phyloP scores from a whole-genome alignment of 1,140 invertebrate genomes.

The Drosophila oshimai region DNA sequence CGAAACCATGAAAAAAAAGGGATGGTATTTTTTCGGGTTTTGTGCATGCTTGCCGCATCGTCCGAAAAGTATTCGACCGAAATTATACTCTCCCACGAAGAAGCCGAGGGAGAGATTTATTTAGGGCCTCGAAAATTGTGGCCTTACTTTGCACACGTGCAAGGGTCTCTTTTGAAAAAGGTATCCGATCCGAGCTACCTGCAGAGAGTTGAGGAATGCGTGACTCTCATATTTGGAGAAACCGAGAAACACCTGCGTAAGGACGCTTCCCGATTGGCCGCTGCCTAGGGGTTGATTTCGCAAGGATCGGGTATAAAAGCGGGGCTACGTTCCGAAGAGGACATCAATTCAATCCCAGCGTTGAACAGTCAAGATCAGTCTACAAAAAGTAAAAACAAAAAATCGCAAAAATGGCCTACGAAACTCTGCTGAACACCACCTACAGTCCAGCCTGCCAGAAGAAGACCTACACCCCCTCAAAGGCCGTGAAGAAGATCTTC shows the following conservation, averaged over 20 bases:
- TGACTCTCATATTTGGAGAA: constrained; percentile 38
- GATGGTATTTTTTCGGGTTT: constrained; percentile 17
- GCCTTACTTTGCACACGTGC: constrained; percentile 53
- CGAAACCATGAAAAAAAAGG: constrained; percentile 23
- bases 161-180: constrained; percentile 27
- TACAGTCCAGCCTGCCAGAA: constrained; percentile 16
- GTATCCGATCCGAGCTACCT: constrained; percentile 36
- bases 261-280: constrained; percentile 47
- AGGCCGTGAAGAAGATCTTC: constrained; percentile 41
- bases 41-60: constrained; percentile 42
- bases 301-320: constrained; percentile 40
- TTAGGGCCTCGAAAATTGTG: constrained; percentile 26
- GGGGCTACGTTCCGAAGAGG: not conserved
- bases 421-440: constrained; percentile 32
- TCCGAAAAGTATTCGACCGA: constrained; percentile 53
- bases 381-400: not conserved
- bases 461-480: constrained; percentile 20
- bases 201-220: constrained; percentile 37
- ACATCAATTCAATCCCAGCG: constrained; percentile 39
- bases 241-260: constrained; percentile 51
- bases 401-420: constrained; percentile 43
- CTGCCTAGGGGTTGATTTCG: constrained; percentile 37
- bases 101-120: constrained; percentile 39
- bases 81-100: constrained; percentile 66
- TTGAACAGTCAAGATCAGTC: constrained; percentile 24